Percentiles rank a stretch among this genome's conserved stretches.
Conservation (phyloP, 2,797 vertebrate species). For the Schizopygopsis malacanthus region DNA sequence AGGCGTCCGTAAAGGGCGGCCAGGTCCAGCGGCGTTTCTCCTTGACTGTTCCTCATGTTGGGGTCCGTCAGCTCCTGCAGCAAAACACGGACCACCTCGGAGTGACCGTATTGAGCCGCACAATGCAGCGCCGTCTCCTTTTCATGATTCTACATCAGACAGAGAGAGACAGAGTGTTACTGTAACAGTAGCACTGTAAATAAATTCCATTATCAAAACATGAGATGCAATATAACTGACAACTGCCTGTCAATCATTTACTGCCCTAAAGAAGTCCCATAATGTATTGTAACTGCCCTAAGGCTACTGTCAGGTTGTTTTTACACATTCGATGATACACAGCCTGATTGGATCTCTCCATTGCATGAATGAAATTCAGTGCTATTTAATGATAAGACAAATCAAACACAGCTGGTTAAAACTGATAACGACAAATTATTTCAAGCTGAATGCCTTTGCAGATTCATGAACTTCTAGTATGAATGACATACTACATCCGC, state of each 20-base stretch:
- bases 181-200: background rate
- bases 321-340: background rate
- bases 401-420: slow-evolving; percentile 10
- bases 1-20: slow-evolving; percentile 93
- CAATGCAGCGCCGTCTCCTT: slow-evolving; percentile 94
- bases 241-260: slow-evolving; percentile 20
- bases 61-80: slow-evolving; percentile 94
- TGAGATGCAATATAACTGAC: background rate
- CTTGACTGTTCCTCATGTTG: slow-evolving; percentile 91
- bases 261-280: background rate
- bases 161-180: background rate
- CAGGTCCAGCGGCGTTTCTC: slow-evolving; percentile 93
- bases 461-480: background rate
- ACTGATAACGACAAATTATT: background rate
- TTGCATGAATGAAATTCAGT: background rate
- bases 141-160: slow-evolving; percentile 84
- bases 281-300: background rate
- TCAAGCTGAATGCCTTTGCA: slow-evolving; percentile 14
- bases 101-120: slow-evolving; percentile 94
- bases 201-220: slow-evolving; percentile 4
- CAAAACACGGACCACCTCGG: slow-evolving; percentile 91
- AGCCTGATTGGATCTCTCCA: background rate
- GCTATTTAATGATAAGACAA: background rate
- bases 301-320: background rate
- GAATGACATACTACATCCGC: too few relatives aligned